phyloP scores from a whole-genome alignment of 2,888 invertebrate species.

The Callyntrura sp. region DNA sequence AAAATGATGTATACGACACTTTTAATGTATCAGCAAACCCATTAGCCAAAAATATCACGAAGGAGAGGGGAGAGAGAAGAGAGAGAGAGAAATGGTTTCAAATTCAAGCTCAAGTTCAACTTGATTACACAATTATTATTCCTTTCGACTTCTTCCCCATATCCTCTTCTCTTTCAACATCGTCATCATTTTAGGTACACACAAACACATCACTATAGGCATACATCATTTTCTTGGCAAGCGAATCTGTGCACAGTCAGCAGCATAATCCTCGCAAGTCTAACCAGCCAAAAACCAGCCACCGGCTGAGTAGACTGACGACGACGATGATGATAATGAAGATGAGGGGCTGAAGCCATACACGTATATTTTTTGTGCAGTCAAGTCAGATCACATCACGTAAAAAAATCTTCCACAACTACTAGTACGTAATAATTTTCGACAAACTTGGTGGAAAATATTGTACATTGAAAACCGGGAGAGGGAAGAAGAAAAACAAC shows the following conservation, averaged over 20 bases:
- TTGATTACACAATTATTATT: slow-evolving; percentile 41
- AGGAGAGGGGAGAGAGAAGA: too few species aligned
- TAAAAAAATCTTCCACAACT: background rate
- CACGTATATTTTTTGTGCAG: background rate
- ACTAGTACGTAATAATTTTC: slow-evolving; percentile 13
- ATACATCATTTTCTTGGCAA: slow-evolving; percentile 48
- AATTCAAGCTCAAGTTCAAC: slow-evolving; percentile 31
- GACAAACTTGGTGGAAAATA: slow-evolving; percentile 42
- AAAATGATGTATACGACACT: too few species aligned
- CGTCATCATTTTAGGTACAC: background rate
- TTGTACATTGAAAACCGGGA: too few species aligned
- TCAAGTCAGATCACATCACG: too few species aligned
- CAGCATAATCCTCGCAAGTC: background rate
- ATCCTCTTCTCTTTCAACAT: too few species aligned
- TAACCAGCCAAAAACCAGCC: background rate
- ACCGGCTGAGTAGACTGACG: slow-evolving; percentile 4
- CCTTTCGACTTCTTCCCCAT: too few species aligned
- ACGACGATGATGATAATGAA: too few species aligned
- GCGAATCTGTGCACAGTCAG: too few species aligned
- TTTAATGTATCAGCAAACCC: background rate
- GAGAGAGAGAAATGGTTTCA: too few species aligned
- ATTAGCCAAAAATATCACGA: slow-evolving; percentile 6
- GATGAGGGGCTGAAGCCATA: background rate
- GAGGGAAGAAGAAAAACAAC: background rate
- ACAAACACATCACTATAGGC: too few species aligned